These are phyloP conservation scores for Dufourea novaeangliae DNA, from an alignment of 1,140 invertebrate species.

Conservation along the genomic window DNA sequence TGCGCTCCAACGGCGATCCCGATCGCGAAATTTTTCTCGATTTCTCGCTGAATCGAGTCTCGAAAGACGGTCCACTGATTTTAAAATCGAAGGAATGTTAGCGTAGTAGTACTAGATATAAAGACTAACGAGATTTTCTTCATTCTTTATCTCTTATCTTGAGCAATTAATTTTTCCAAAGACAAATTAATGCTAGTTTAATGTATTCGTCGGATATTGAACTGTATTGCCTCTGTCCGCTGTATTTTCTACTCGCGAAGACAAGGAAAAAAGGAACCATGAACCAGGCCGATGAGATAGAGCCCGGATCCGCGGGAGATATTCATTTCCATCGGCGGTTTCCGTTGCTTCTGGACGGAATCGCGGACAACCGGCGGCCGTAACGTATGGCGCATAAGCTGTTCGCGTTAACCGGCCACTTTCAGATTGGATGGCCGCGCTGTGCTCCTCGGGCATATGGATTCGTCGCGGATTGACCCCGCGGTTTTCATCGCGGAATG, in stretches of 20 bases:
- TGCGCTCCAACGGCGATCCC: conserved; percentile 19
- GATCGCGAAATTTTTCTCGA: background rate
- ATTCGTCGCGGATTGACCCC: conserved; percentile 68
- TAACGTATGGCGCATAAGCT: conserved; percentile 73
- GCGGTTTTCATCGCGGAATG: conserved; percentile 68
- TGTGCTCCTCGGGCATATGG: conserved; percentile 73
- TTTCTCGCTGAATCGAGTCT: background rate
- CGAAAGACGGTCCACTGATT: no score
- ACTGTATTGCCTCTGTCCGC: no score
- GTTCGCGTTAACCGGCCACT: conserved; percentile 65
- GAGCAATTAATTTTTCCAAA: no score
- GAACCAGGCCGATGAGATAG: background rate
- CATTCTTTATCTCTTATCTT: no score
- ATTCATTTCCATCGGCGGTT: conserved; percentile 54
- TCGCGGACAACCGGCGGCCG: conserved; percentile 43
- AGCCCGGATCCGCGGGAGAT: background rate
- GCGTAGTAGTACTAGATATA: no score
- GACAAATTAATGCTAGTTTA: no score
- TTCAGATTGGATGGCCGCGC: conserved; percentile 70
- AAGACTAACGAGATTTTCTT: no score
- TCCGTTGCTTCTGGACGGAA: conserved; percentile 58
- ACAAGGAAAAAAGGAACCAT: background rate
- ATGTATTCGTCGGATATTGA: no score
- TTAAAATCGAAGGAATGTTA: no score
- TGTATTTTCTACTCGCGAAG: background rate